Base-by-base conservation (phyloP, 2,888 invertebrate genomes). In the Callyntrura sp. region DNA sequence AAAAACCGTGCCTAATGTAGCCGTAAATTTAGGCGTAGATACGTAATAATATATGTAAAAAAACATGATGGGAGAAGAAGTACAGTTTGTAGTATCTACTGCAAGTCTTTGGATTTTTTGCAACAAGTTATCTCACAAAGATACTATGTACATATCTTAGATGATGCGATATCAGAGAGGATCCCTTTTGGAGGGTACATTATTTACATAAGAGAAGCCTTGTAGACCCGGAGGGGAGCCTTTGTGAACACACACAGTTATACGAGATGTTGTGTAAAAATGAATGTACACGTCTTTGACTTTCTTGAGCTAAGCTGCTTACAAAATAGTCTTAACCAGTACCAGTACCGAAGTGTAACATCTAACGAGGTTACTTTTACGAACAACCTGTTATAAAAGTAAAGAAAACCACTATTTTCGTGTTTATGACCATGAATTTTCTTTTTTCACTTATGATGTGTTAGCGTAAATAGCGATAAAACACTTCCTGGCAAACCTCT, bases 351-450 rank as follows among this genome's bases (percentile, higher is more conserved):
- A 57, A 8, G 14, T 0, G 43, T 35, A 43, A 17, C 11, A 62
- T 17, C 8, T 43, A 17, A 43, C n/a, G 17, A 43, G 35, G 68
- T 3, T 43, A 17, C 6, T 68, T 73, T 35, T 35, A 12, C 43
- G 20, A 73, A 48, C 8, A 48, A 0, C 4, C 45, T 3, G 45
- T 48, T 73, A 17, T 28, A 0, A n/a, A n/a, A 2, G 51, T 51
- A 51, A 51, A 51, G 1, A 11, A 2, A 20, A 48, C 45, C 23
- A 20, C 48, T 23, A 45, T 73, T 73, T 73, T 73, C 45, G 73
- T 73, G 48, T 11, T 48, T 73, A 48, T 23, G 48, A 48, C 48
- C 73, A 48, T 73, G 73, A 73, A 73, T 23, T 20, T 23, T 20
- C 14, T 23, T 17, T 60, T n/a, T 73, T 23, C 73, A 73, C 9